Evolutionary conservation across 2,113 vertebrate genomes (phyloP).

Genomic region (Erinaceus europaeus): DNA sequence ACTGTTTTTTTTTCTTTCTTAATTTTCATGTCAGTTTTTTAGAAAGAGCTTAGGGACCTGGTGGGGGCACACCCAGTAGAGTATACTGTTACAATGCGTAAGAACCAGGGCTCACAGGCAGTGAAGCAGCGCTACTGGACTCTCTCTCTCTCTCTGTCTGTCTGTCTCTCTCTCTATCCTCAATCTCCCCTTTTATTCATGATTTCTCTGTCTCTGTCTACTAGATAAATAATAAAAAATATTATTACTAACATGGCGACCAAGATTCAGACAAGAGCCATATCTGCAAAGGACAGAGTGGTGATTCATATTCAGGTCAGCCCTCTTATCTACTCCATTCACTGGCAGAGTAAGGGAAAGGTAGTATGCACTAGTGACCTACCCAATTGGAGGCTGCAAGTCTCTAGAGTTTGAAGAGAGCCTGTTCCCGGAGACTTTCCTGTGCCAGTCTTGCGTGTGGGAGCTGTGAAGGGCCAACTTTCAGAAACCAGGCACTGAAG

Average conservation of each 20-base stretch:
- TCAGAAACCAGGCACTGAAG: background rate
- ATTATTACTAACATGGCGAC: background rate
- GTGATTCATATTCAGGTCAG: background rate
- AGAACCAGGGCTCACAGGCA: no score
- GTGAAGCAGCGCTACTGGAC: no score
- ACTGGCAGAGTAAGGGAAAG: background rate
- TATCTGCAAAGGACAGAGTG: background rate
- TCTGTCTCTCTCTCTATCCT: no score
- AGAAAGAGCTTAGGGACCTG: no score
- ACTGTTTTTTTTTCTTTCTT: background rate
- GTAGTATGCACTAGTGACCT: accelerated
- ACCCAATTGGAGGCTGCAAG: background rate
- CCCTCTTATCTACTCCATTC: accelerated
- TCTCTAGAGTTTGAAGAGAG: background rate
- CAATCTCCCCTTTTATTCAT: no score
- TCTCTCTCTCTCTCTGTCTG: no score
- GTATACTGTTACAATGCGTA: no score
- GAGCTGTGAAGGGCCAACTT: background rate
- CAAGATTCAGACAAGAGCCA: background rate
- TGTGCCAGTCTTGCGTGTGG: background rate
- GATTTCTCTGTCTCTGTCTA: no score
- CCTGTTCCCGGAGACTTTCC: background rate
- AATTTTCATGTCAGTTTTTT: no score
- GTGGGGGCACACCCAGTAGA: no score
- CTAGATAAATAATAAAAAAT: no score